Evolutionary conservation across 2,888 invertebrate species (phyloP), one percentile per base, ranked within the genome.

Genomic region (Diplazon laetatorius): DNA sequence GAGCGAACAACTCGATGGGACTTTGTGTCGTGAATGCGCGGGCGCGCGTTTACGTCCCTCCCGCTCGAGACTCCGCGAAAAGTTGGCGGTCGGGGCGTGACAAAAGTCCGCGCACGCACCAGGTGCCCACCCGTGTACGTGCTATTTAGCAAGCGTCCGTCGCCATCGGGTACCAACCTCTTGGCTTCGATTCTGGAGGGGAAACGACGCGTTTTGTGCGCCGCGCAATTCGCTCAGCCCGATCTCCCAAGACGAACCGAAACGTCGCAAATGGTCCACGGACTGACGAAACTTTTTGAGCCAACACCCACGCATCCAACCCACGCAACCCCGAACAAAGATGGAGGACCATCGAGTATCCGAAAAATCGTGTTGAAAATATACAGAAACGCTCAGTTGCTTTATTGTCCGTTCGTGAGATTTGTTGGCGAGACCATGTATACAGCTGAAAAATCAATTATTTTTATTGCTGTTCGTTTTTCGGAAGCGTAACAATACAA

Each of bases 71-170:
- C 57, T 48, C 57, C 37, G 42, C 52, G 22, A 52, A n/a, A n/a
- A n/a, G 35, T 18, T 42, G 37, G 37, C 37, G 65, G n/a, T n/a
- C 65, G 73, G 77, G 77, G 77, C 77, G 77, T 78, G 63, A 73
- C 69, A 73, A 69, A 22, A 46, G n/a, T 46, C 55, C 59, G 35
- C 50, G 22, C 63, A 30, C 50, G 72, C 63, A 73, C 72, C n/a
- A 72, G 57, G 71, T 77, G 72, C 62, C n/a, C n/a, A 50, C 68
- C 69, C 52, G 39, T 50, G 12, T 76, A 44, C 30, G 42, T 55
- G 42, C 16, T 57, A 62, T 72, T n/a, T 63, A 48, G 18, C 16
- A 52, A 48, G 48, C 72, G n/a, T 44, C 30, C 30, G 30, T n/a
- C n/a, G n/a, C n/a, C 30, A 12, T 20, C 57, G 68, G 62, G 72